Conservation (phyloP, 1,140 invertebrate genomes). For the Philotrypesis tridentata region DNA sequence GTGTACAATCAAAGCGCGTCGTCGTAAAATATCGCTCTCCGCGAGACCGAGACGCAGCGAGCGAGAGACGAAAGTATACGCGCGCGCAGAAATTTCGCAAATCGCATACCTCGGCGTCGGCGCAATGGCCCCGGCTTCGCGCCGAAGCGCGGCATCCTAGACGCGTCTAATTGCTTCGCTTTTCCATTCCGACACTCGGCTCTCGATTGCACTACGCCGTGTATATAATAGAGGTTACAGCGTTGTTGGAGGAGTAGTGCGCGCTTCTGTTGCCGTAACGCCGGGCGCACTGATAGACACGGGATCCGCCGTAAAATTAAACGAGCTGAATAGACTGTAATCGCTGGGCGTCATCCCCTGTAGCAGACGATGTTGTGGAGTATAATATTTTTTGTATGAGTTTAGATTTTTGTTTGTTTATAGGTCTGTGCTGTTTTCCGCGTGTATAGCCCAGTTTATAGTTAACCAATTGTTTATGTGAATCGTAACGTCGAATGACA, state of each 20-base stretch:
- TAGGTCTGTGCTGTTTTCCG: no score
- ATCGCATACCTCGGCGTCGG: constrained; percentile 12
- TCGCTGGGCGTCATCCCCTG: not conserved
- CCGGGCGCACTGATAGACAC: no score
- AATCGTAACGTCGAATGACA: no score
- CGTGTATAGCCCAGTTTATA: no score
- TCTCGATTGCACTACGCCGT: not conserved
- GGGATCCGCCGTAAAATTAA: not conserved
- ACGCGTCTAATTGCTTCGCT: not conserved
- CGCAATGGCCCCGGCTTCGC: not conserved
- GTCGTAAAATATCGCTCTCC: not conserved
- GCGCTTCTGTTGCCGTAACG: not conserved
- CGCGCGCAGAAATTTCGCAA: constrained; percentile 9
- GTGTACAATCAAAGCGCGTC: not conserved
- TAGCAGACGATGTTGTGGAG: no score
- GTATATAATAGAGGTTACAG: no score
- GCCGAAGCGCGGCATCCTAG: not conserved
- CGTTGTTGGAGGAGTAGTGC: no score
- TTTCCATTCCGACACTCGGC: not conserved
- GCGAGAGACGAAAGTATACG: constrained; percentile 13
- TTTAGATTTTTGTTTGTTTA: not conserved
- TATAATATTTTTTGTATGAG: not conserved
- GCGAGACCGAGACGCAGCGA: no score
- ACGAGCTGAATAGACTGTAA: not conserved
- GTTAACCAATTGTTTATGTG: no score